These are phyloP conservation scores for Chelmon rostratus DNA, from an alignment of 2,797 vertebrate species.

Conservation along the genomic window DNA sequence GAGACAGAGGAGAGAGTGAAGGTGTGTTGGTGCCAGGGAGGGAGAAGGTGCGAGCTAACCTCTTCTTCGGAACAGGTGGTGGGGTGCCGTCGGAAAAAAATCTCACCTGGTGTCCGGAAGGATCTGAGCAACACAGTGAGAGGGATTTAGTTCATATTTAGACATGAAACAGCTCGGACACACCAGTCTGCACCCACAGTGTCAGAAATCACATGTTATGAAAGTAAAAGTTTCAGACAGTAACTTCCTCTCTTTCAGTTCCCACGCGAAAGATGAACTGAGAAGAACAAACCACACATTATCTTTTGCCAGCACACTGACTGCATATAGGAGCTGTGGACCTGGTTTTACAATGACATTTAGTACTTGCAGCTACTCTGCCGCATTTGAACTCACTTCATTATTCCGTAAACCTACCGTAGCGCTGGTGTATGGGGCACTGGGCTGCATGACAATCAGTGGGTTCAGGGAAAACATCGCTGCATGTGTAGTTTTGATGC, in stretches of 20 bases:
- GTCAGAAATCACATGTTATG: not conserved
- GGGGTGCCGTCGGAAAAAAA: constrained; percentile 81
- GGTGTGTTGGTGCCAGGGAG: constrained; percentile 55
- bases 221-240: constrained; percentile 56
- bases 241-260: constrained; percentile 76
- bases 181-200: not conserved
- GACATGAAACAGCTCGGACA: not conserved
- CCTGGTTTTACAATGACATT: not conserved
- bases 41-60: constrained; percentile 76
- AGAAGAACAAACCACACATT: constrained; percentile 5
- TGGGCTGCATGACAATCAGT: constrained; percentile 77
- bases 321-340: not conserved
- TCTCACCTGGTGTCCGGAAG: constrained; percentile 65
- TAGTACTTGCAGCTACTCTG: fast-evolving
- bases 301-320: constrained; percentile 5
- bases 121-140: constrained; percentile 51
- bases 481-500: constrained; percentile 28
- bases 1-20: constrained; percentile 32
- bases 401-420: constrained; percentile 58
- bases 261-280: constrained; percentile 59
- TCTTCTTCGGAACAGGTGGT: constrained; percentile 85
- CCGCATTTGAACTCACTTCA: not conserved
- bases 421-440: constrained; percentile 82
- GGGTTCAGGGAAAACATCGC: constrained; percentile 71
- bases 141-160: constrained; percentile 17